A percentile compares a stretch with the other conserved stretches of the same genome.
Conservation (phyloP, 1,140 invertebrate species). For the Matsumurasca onukii region DNA sequence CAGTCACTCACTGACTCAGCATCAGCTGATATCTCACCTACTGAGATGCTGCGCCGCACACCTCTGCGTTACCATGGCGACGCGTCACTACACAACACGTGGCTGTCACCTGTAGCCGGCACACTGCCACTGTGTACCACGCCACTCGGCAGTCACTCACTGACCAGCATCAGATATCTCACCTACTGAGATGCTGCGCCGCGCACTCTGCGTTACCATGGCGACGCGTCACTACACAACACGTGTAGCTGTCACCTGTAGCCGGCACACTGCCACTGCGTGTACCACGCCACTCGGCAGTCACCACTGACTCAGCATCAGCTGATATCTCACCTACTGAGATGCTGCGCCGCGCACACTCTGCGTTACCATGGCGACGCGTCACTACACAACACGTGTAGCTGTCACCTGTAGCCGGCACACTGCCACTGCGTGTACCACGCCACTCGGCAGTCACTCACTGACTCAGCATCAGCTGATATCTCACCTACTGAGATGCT, state of each 20-base stretch:
- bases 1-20: not conserved
- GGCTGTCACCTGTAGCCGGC: too few species aligned
- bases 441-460: too few species aligned
- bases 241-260: conserved; percentile 3
- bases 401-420: too few species aligned
- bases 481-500: too few species aligned
- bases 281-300: not conserved
- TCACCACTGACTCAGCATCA: not conserved
- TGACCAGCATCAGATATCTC: too few species aligned
- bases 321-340: not conserved
- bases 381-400: not conserved
- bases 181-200: too few species aligned
- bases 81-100: not conserved
- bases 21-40: not conserved
- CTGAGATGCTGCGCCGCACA: too few species aligned
- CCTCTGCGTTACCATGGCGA: not conserved
- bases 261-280: not conserved
- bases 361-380: not conserved
- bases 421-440: too few species aligned
- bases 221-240: conserved; percentile 10
- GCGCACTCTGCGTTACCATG: not conserved
- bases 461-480: too few species aligned
- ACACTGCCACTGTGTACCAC: too few species aligned
- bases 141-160: too few species aligned
- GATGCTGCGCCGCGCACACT: not conserved